A percentile compares a stretch with the other conserved stretches of the same genome.
These are phyloP conservation scores for Thomomys bottae DNA, from an alignment of 2,113 vertebrate species.

Conservation along the genomic window DNA sequence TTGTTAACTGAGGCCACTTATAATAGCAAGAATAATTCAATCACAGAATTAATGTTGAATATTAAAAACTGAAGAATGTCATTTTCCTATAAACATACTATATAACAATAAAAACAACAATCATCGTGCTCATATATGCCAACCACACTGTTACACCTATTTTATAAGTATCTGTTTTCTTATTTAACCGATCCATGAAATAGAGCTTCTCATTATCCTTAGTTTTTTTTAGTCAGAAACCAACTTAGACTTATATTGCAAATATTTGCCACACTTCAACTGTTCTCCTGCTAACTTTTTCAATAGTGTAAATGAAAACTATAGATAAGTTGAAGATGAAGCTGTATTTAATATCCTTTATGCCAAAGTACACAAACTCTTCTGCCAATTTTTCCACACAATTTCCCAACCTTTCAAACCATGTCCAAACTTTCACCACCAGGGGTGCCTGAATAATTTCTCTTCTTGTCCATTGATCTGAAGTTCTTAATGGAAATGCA, in stretches of 20 bases:
- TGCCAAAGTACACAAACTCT: neutral
- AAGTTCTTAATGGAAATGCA: constrained; percentile 28
- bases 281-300: neutral
- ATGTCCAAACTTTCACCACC: neutral
- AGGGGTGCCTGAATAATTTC: neutral
- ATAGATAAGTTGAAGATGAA: neutral
- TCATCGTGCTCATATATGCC: neutral
- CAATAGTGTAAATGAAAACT: neutral
- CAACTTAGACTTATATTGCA: neutral
- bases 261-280: neutral
- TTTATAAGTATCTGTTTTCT: neutral
- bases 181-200: neutral
- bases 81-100: neutral
- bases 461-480: neutral
- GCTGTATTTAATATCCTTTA: neutral
- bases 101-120: neutral
- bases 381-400: neutral
- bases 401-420: constrained; percentile 13
- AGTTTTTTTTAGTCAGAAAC: neutral
- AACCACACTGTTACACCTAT: neutral
- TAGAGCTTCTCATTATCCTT: neutral
- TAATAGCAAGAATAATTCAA: neutral
- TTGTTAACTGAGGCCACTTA: neutral
- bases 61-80: neutral
- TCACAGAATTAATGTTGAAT: neutral